phyloP scores from a whole-genome alignment of 2,113 vertebrate species.

The Dicrurus megarhynchus region DNA sequence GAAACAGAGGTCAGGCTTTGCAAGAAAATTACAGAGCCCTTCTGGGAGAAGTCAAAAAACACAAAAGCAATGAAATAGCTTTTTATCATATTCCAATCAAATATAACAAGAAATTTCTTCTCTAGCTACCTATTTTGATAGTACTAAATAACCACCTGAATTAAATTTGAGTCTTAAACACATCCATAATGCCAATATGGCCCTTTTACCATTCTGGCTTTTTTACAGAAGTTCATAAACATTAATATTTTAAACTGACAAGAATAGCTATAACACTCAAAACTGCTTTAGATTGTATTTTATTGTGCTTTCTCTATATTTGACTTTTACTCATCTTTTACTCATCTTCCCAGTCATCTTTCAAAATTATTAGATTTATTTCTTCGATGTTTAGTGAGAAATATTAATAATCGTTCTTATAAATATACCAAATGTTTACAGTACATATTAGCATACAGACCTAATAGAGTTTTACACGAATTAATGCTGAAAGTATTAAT shows the following conservation, averaged over 20 bases:
- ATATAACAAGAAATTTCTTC: not conserved
- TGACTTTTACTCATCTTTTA: not conserved
- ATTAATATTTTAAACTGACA: not conserved
- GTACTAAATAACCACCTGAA: not conserved
- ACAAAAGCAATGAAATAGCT: not conserved
- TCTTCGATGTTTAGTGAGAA: not conserved
- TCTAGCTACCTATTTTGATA: not conserved
- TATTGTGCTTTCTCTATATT: not conserved
- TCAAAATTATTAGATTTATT: not conserved
- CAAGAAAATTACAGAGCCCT: not conserved
- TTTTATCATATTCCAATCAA: not conserved
- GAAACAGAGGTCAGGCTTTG: not conserved
- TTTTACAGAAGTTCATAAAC: not conserved
- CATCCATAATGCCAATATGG: not conserved
- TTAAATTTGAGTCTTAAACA: not conserved
- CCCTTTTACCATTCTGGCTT: not conserved
- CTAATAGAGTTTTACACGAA: not conserved
- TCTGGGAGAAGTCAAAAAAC: not conserved
- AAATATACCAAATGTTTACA: not conserved
- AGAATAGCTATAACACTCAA: not conserved
- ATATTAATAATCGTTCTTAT: not conserved
- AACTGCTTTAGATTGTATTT: not conserved
- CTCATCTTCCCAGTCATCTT: not conserved
- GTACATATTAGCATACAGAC: not conserved
- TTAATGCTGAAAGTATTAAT: not conserved